These are phyloP conservation scores for Sanderia malayensis DNA, from an alignment of 30 jellyfish, hydroid and myxozoan genomes.

Conservation along the genomic window DNA sequence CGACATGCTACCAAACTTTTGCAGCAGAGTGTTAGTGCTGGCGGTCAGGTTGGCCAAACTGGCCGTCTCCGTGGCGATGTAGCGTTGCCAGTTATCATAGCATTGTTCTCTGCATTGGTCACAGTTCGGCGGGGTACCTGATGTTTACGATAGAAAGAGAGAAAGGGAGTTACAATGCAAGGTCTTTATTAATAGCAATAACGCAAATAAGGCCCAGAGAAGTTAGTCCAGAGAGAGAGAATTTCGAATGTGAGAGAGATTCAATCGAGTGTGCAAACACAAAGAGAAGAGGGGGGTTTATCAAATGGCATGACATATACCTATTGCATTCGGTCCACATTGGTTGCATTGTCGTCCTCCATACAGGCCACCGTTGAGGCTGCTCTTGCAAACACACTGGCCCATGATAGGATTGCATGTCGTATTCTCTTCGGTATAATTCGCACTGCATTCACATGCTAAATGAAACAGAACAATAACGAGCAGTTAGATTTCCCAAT, in stretches of 20 bases:
- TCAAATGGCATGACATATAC: constrained; percentile 30
- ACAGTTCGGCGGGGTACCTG: constrained; percentile 95
- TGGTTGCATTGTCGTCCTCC: constrained; percentile 86
- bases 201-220: too few species aligned
- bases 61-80: constrained; percentile 67
- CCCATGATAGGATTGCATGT: constrained; percentile 79
- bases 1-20: constrained; percentile 72
- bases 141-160: too few species aligned
- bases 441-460: constrained; percentile 89
- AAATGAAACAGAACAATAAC: too few species aligned
- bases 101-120: constrained; percentile 87
- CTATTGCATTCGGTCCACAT: constrained; percentile 89
- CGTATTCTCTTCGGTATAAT: constrained; percentile 53
- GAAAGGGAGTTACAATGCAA: too few species aligned
- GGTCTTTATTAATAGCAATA: too few species aligned
- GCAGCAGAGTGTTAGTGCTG: constrained; percentile 64
- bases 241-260: too few species aligned
- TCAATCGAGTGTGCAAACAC: neutral
- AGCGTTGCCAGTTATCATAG: constrained; percentile 89
- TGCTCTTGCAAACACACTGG: constrained; percentile 71
- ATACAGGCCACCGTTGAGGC: constrained; percentile 73
- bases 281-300: neutral
- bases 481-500: too few species aligned
- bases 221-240: too few species aligned
- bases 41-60: constrained; percentile 47